Conservation (phyloP, 2,888 invertebrate genomes). For the Pollenia angustigena region DNA sequence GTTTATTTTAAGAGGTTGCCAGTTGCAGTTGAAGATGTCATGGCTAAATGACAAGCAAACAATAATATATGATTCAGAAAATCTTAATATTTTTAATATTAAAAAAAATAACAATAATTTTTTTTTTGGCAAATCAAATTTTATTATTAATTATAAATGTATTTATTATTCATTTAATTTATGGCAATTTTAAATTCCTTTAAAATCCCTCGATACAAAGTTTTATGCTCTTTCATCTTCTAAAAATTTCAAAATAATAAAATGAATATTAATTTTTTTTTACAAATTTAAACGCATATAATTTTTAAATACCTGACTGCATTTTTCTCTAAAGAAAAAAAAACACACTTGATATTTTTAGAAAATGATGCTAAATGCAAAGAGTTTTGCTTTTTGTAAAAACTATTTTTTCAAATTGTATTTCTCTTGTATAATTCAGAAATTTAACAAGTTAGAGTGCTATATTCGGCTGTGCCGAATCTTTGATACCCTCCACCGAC, state of each 20-base stretch:
- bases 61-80: not conserved
- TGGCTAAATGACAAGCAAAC: not conserved
- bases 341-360: constrained; percentile 52
- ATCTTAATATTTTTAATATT: no score
- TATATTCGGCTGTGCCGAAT: no score
- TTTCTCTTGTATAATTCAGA: constrained; percentile 32
- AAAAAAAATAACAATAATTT: no score
- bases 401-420: constrained; percentile 35
- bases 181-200: not conserved
- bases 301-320: not conserved
- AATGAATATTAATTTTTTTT: not conserved
- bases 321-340: not conserved
- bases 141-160: no score
- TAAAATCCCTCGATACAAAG: constrained; percentile 25
- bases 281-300: not conserved
- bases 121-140: no score
- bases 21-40: no score
- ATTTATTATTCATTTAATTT: no score
- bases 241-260: not conserved
- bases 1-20: no score
- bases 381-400: constrained; percentile 38
- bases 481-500: no score
- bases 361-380: constrained; percentile 69
- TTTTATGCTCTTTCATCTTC: constrained; percentile 3
- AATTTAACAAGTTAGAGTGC: no score